Evolutionary conservation across 2,797 vertebrate species (phyloP), one percentile per base, ranked within the genome.

Genomic region (Rhinogobio ventralis): DNA sequence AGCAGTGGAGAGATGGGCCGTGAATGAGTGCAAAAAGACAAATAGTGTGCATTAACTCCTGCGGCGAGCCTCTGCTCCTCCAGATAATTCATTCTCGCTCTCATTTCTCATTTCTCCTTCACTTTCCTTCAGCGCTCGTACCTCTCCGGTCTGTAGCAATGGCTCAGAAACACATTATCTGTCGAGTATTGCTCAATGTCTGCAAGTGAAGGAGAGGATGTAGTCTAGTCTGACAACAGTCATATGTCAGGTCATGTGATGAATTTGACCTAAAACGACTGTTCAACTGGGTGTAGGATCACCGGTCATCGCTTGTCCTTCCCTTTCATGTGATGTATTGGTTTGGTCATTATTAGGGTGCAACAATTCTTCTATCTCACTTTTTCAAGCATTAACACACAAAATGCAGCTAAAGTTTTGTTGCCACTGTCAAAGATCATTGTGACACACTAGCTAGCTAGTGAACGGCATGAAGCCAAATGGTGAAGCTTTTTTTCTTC

Each of bases 21-120:
- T 87, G 90, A 93, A 92, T 84, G 88, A 93, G 93, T 89, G 82
- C 92, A 92, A 88, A 87, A 92, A 94, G 94, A 95, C 73, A 76
- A 89, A 94, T 93, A 91, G 89, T 90, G 89, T 84, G 87, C 86
- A 91, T 93, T 93, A 93, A 90, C 88, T 92, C 89, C 88, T 89
- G 85, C 73, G 66, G 91, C 84, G 51, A 60, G 15, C 13, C 36
- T 39, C 66, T 55, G 66, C 53, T 75, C 19, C 3, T 67, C 7
- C 36, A 39, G 64, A 66, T 79, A 51, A 42, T 42, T 72, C 51
- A 14, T 66, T 28, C 28, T 28, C 42, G 17, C 39, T 25, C 77
- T 55, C 45, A 9, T 67, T 33, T 49, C 15, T 36, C 55, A n/a
- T 33, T 3, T 46, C 67, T 36, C 9, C 39, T 42, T 42, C 75